These are phyloP conservation scores for Physeter macrocephalus DNA, from an alignment of 2,113 vertebrate species.

Conservation along the genomic window DNA sequence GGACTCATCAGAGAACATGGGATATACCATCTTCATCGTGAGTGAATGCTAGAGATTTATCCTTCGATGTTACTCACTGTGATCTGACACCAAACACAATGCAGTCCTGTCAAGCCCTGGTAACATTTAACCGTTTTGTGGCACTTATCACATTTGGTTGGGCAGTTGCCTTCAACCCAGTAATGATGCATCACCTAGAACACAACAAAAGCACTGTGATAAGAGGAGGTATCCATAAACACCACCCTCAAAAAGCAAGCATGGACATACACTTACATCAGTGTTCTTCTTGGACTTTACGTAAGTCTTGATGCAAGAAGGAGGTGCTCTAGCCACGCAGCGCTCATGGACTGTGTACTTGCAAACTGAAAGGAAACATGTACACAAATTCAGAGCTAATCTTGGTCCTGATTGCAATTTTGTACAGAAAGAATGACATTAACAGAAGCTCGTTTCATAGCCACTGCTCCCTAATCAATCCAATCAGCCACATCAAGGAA, in stretches of 20 bases:
- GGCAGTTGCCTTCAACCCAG: conserved; percentile 97
- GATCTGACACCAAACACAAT: conserved; percentile 98
- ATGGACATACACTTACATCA: conserved; percentile 81
- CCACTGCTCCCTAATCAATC: conserved; percentile 75
- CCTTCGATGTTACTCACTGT: conserved; percentile 84
- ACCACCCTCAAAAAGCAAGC: not conserved
- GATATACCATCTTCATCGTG: too few species aligned
- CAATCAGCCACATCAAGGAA: conserved; percentile 75
- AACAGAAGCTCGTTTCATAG: conserved; percentile 69
- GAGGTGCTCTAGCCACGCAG: conserved; percentile 89
- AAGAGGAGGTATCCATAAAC: not conserved
- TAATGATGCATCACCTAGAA: conserved; percentile 94
- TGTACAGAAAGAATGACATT: conserved; percentile 64
- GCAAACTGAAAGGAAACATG: conserved; percentile 85
- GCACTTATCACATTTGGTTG: conserved; percentile 94
- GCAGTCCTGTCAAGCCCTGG: conserved; percentile 94
- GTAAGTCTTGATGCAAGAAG: conserved; percentile 95
- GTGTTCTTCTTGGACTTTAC: conserved; percentile 96
- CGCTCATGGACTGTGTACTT: conserved; percentile 95
- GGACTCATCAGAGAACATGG: not conserved
- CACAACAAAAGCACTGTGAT: not conserved
- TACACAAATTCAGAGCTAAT: conserved; percentile 40
- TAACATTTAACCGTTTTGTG: conserved; percentile 98
- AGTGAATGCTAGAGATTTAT: not conserved
- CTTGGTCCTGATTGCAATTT: conserved; percentile 55